These are phyloP conservation scores for Rhea americana DNA, from an alignment of 2,113 vertebrate genomes.

Conservation along the genomic window DNA sequence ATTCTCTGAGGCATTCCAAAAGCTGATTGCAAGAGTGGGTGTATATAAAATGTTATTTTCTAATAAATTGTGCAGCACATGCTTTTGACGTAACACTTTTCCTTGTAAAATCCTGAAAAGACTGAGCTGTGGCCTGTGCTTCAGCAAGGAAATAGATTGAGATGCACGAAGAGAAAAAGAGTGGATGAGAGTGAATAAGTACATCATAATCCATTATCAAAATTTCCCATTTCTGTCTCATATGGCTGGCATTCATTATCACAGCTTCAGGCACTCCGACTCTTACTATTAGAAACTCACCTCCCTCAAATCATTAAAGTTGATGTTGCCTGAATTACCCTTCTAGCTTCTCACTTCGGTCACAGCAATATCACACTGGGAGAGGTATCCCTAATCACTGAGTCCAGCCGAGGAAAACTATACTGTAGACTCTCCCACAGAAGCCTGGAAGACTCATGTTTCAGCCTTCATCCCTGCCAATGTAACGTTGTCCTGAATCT, in stretches of 20 bases:
- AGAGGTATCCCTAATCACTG: background rate
- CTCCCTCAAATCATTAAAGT: background rate
- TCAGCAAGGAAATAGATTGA: background rate
- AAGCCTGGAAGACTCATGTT: background rate
- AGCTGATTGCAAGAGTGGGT: background rate
- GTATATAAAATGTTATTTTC: background rate
- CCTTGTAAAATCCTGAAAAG: background rate
- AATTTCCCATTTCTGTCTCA: background rate
- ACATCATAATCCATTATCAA: background rate
- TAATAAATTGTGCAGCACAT: background rate
- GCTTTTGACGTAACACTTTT: background rate
- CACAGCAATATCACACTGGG: background rate
- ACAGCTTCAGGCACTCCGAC: background rate
- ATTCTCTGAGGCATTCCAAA: background rate
- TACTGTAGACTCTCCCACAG: rapidly evolving
- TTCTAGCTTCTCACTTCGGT: background rate
- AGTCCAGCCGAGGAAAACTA: background rate
- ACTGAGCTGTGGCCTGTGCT: background rate
- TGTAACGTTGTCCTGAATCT: background rate
- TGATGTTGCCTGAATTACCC: background rate
- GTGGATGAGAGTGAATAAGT: background rate
- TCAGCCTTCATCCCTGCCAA: background rate
- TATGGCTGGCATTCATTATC: background rate
- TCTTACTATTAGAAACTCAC: background rate
- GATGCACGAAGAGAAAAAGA: background rate